A percentile compares a stretch with the other conserved stretches of the same genome.
Conservation (phyloP, 2,113 vertebrate species). For the Cynocephalus volans region DNA sequence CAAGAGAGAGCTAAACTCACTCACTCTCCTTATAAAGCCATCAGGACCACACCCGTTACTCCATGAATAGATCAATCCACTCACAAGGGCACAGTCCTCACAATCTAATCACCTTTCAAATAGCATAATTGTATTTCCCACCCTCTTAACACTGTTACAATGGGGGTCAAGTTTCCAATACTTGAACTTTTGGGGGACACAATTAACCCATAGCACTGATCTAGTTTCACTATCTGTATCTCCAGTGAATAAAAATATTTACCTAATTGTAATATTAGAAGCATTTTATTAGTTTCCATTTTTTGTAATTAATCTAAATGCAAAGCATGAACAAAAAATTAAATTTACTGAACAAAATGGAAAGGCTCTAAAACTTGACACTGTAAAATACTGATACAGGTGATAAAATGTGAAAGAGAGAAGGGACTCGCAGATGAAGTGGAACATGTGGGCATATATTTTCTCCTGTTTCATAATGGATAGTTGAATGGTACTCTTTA, state of each 20-base stretch:
- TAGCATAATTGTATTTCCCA: no score
- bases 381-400: background rate
- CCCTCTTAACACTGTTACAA: no score
- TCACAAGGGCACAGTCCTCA: no score
- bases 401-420: background rate
- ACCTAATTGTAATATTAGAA: background rate
- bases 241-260: slow-evolving; percentile 27
- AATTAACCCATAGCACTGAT: background rate
- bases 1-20: no score
- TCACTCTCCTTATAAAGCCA: no score
- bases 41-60: no score
- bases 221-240: background rate
- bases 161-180: no score
- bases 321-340: background rate
- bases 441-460: background rate
- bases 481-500: background rate
- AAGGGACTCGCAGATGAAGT: background rate
- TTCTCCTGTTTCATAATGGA: background rate
- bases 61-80: no score
- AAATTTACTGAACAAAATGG: slow-evolving; percentile 30
- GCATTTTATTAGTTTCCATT: slow-evolving; percentile 38
- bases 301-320: background rate
- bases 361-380: background rate
- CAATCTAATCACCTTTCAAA: no score
- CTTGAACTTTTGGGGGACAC: no score